Evolutionary conservation across 1,140 invertebrate genomes (phyloP).

Genomic region (Drosophila murphyi): DNA sequence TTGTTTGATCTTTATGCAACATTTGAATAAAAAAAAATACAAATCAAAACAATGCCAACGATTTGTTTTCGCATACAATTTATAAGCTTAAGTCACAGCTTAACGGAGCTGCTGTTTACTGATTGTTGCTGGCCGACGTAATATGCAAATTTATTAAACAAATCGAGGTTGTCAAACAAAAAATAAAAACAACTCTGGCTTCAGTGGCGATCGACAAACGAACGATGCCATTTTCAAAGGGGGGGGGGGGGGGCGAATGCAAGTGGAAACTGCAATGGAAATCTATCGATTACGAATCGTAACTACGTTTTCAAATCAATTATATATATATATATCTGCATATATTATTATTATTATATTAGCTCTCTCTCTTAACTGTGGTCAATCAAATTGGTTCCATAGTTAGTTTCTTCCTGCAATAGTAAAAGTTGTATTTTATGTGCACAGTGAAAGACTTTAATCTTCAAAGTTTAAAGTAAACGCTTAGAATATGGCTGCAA

Average conservation of each 20-base stretch:
- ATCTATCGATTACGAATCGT: constrained; percentile 7
- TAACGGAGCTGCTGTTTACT: constrained; percentile 59
- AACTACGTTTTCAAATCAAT: constrained; percentile 3
- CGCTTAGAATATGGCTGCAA: too few species aligned
- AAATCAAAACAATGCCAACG: constrained; percentile 41
- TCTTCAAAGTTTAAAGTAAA: too few species aligned
- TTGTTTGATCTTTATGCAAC: constrained; percentile 49
- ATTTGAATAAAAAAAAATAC: neutral
- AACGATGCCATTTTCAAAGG: neutral
- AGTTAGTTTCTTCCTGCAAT: too few species aligned
- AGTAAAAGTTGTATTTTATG: too few species aligned
- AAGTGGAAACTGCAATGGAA: constrained; percentile 6
- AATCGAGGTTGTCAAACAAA: constrained; percentile 59
- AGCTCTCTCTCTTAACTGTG: too few species aligned
- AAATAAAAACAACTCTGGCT: constrained; percentile 43
- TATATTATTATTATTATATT: too few species aligned
- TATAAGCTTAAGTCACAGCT: constrained; percentile 33
- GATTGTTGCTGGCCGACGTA: constrained; percentile 55
- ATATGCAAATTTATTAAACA: constrained; percentile 76
- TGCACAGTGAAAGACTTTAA: too few species aligned
- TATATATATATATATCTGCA: neutral
- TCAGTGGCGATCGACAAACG: constrained; percentile 7
- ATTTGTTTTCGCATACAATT: constrained; percentile 29
- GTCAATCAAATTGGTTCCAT: too few species aligned
- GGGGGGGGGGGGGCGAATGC: neutral